A percentile compares a stretch with the other conserved stretches of the same genome.
Conservation (phyloP, 2,113 vertebrate species). For the Suncus etruscus region DNA sequence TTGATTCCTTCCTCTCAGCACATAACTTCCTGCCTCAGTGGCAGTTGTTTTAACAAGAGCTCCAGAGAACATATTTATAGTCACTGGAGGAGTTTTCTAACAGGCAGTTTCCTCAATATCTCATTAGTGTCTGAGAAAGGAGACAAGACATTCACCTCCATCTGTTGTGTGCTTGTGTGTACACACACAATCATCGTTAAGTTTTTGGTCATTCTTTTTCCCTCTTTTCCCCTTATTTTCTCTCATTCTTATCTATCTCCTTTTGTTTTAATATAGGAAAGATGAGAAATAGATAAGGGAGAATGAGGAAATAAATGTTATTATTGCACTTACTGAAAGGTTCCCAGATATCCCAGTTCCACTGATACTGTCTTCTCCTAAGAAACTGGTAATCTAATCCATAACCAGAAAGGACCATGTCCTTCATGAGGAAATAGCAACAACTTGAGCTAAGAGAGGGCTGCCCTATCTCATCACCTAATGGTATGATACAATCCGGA, state of each 20-base stretch:
- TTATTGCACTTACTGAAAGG: neutral
- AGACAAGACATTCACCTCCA: slow-evolving; percentile 52
- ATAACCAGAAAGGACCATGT: neutral
- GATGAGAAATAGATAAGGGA: neutral
- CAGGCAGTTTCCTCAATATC: slow-evolving; percentile 63
- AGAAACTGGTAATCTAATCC: neutral
- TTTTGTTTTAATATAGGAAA: neutral
- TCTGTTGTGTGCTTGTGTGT: neutral
- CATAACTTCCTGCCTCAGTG: slow-evolving; percentile 51
- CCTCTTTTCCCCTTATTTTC: neutral
- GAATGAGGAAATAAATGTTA: neutral
- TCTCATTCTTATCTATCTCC: neutral
- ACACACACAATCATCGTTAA: neutral
- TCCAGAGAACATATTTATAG: slow-evolving; percentile 69
- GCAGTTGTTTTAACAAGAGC: slow-evolving; percentile 62
- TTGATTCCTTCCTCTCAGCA: slow-evolving; percentile 48
- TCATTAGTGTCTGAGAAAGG: slow-evolving; percentile 61
- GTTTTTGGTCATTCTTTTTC: neutral
- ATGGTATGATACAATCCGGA: too few relatives aligned
- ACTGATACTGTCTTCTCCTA: neutral
- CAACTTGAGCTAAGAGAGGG: too few relatives aligned
- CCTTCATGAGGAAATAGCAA: too few relatives aligned
- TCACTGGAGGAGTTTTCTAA: slow-evolving; percentile 55
- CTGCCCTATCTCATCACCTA: too few relatives aligned
- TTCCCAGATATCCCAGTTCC: neutral